A percentile compares a stretch with the other conserved stretches of the same genome.
These are phyloP conservation scores for Drosophila borborema DNA, from an alignment of 2,888 invertebrate species.

Conservation along the genomic window DNA sequence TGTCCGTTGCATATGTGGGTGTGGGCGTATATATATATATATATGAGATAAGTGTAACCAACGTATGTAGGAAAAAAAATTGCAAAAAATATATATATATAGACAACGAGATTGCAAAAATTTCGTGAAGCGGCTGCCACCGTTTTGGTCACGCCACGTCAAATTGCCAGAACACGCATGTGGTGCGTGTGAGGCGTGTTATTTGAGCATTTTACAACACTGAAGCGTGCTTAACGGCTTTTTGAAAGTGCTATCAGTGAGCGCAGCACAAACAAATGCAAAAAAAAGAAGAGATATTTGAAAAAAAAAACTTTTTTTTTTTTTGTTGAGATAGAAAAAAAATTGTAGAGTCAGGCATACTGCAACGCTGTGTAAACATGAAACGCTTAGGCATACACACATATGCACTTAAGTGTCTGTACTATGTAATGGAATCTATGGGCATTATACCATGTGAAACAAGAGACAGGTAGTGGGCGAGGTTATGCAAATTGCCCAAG, in stretches of 20 bases:
- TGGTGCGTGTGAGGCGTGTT: constrained; percentile 74
- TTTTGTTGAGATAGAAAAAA: constrained; percentile 10
- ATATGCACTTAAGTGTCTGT: constrained; percentile 27
- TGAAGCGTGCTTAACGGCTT: constrained; percentile 78
- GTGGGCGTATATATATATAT: constrained; percentile 12
- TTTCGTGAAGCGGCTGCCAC: constrained; percentile 36
- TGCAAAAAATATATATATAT: constrained; percentile 2
- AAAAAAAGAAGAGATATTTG: not conserved
- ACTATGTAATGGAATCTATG: constrained; percentile 19
- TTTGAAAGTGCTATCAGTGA: constrained; percentile 71
- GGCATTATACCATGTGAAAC: constrained; percentile 15
- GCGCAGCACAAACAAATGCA: constrained; percentile 6
- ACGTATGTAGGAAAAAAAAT: constrained; percentile 29
- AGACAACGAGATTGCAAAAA: constrained; percentile 34
- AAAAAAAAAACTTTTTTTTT: not conserved
- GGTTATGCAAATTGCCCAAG: constrained; percentile 30
- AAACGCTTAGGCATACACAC: constrained; percentile 39
- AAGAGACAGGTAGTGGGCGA: constrained; percentile 22
- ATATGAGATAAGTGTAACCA: constrained; percentile 53
- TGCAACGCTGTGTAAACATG: constrained; percentile 55
- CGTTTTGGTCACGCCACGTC: constrained; percentile 72
- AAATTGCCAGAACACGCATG: constrained; percentile 73
- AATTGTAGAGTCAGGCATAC: constrained; percentile 37
- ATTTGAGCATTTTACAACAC: constrained; percentile 76
- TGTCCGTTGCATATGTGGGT: constrained; percentile 19